Evolutionary conservation across 2,797 vertebrate genomes (phyloP).

Genomic region (Meriones psammophilus): DNA sequence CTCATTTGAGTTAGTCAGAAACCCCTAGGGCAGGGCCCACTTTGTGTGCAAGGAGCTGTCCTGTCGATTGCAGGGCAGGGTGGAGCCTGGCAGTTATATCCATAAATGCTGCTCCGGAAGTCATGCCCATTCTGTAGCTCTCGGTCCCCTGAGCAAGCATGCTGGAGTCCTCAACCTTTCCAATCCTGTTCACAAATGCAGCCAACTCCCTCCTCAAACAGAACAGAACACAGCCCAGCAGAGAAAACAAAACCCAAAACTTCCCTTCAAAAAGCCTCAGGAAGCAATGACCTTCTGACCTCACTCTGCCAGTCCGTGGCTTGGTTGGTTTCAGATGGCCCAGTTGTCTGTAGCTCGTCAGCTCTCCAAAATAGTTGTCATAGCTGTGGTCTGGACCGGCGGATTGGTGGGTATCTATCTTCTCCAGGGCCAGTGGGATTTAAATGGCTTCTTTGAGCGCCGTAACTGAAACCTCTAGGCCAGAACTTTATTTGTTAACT

Average conservation of each 20-base stretch:
- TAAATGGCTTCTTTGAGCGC: slow-evolving; percentile 20
- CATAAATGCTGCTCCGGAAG: too few species aligned
- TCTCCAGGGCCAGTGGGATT: background rate
- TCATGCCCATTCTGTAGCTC: background rate
- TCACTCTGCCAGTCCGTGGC: background rate
- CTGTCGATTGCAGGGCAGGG: background rate
- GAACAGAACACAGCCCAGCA: background rate
- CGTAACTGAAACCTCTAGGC: slow-evolving; percentile 30
- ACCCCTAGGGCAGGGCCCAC: background rate
- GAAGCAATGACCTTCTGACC: slow-evolving; percentile 5
- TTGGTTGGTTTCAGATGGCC: background rate
- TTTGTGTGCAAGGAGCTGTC: background rate
- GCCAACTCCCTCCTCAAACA: background rate
- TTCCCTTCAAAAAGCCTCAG: background rate
- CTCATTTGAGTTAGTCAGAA: background rate
- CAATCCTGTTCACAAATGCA: slow-evolving; percentile 6
- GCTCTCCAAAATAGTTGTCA: slow-evolving; percentile 2
- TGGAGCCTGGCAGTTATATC: background rate
- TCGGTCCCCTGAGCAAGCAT: background rate
- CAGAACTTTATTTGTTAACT: slow-evolving; percentile 53
- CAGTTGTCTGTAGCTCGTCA: background rate
- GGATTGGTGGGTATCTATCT: background rate
- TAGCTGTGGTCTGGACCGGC: background rate
- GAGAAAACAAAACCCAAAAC: background rate
- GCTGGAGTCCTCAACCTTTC: background rate